Evolutionary conservation across 2,797 vertebrate species (phyloP), one percentile per base, ranked within the genome.

Genomic region (Otus scops): DNA sequence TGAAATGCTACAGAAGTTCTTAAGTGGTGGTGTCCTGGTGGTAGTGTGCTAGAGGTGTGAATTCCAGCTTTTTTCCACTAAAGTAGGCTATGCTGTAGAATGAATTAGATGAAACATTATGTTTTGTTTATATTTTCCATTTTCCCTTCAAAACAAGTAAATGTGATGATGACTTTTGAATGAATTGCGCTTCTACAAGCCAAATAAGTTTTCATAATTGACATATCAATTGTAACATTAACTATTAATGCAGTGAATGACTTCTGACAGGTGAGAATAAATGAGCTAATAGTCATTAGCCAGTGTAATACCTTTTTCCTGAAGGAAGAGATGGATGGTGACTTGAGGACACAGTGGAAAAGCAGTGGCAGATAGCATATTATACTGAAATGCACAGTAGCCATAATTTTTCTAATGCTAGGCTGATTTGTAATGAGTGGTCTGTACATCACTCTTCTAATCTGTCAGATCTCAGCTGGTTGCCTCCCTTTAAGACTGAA

Each of bases 11-110:
- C 39, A 45, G 60, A 45, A 51, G 20, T 38, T 85, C 9, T 87
- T 63, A n/a, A 0, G 1, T 0, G 0, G 11, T 63, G 13, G 13
- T n/a, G 8, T 32, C 18, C 38, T 89, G 21, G 8, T 69, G 26
- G 4, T 83, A 59, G 17, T 1, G 0, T 73, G 39, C 11, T 54
- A 48, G 14, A 47, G 6, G 43, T 51, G 27, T 79, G 54, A 87
- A 47, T 79, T 85, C 21, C 48, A 47, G 8, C 11, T 74, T 79
- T 73, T 75, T 80, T 74, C 21, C 19, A 7, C 23, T 56, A n/a
- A 68, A 56, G 16, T 19, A 63, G 27, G 20, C 20, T 70, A 3
- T 30, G 15, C 32, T 85, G 28, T 85, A 64, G 48, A 64, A 83
- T 21, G 5, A 64, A 60, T 51, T 79, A 73, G 39, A 16, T 51